These are phyloP conservation scores for Hecatera dysodea DNA, from an alignment of 2,888 invertebrate species.

Conservation along the genomic window DNA sequence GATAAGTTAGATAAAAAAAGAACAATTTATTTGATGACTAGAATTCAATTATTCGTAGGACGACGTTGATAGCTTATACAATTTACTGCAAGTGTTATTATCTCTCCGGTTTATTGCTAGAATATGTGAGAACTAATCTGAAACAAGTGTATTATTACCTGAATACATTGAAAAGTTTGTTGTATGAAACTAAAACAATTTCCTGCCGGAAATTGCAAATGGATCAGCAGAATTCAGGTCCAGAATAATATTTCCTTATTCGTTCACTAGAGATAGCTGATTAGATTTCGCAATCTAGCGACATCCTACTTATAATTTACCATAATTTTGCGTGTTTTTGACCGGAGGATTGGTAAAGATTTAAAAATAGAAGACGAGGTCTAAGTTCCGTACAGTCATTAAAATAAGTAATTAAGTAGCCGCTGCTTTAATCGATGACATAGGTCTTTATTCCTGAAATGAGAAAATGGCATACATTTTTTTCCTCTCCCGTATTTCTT, in stretches of 20 bases:
- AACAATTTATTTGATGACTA: background rate
- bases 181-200: slow-evolving; percentile 42
- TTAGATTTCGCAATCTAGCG: slow-evolving; percentile 30
- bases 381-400: background rate
- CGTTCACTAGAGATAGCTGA: slow-evolving; percentile 20
- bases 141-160: slow-evolving; percentile 19
- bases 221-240: slow-evolving; percentile 21
- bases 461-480: slow-evolving; percentile 27
- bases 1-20: background rate
- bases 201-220: slow-evolving; percentile 44
- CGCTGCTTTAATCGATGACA: slow-evolving; percentile 23
- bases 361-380: background rate
- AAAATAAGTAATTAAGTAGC: slow-evolving; percentile 19
- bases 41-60: background rate
- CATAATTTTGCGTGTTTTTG: background rate
- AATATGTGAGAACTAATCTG: slow-evolving; percentile 20
- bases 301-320: slow-evolving; percentile 10
- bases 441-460: background rate
- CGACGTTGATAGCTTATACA: background rate
- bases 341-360: background rate
- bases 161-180: slow-evolving; percentile 35
- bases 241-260: slow-evolving; percentile 41
- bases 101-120: slow-evolving; percentile 6
- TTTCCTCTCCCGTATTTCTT: slow-evolving; percentile 12
- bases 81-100: slow-evolving; percentile 1